phyloP scores from a whole-genome alignment of 1,140 invertebrate species.

The Drosophila watanabei region DNA sequence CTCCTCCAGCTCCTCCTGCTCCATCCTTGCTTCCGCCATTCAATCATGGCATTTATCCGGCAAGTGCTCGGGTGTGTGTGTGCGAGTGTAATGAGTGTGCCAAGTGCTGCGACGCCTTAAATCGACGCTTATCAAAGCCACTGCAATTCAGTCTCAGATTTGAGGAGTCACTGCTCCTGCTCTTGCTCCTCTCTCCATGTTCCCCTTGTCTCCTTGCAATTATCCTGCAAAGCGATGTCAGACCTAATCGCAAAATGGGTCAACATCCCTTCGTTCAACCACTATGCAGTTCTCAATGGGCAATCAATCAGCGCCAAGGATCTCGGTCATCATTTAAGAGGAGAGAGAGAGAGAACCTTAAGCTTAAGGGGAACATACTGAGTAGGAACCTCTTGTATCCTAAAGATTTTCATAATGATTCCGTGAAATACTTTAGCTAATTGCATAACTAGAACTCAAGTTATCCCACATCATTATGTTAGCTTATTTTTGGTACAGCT shows the following conservation, averaged over 20 bases:
- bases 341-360: not conserved
- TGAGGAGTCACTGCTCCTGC: not conserved
- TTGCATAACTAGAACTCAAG: not conserved
- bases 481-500: not conserved
- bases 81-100: constrained; percentile 58
- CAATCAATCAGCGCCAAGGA: constrained; percentile 25
- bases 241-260: constrained; percentile 35
- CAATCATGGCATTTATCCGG: constrained; percentile 68
- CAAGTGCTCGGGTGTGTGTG: constrained; percentile 22
- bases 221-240: constrained; percentile 25
- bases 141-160: constrained; percentile 18
- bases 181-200: not conserved
- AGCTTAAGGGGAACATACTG: not conserved
- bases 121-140: constrained; percentile 62
- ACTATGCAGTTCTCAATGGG: constrained; percentile 9
- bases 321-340: not conserved
- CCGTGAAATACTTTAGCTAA: not conserved
- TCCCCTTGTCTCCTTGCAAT: constrained; percentile 6
- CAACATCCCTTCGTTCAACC: constrained; percentile 4
- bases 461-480: not conserved
- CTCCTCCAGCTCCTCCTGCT: no score
- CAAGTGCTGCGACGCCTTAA: constrained; percentile 62
- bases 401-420: not conserved
- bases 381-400: no score
- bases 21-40: constrained; percentile 41